Evolutionary conservation across 2,888 invertebrate genomes (phyloP).

Genomic region (Apodemia zela): DNA sequence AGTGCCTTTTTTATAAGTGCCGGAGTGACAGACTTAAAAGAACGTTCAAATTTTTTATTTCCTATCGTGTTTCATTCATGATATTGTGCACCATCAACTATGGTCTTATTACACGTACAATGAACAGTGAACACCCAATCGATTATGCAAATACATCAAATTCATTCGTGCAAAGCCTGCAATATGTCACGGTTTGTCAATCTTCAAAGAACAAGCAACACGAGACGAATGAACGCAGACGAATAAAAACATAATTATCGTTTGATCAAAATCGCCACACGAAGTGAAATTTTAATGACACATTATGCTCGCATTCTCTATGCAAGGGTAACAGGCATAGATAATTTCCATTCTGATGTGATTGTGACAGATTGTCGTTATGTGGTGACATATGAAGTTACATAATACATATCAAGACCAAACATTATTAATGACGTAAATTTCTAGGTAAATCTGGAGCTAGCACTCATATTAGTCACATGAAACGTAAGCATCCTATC

Average conservation of each 20-base stretch:
- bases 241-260: conserved; percentile 40
- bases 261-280: conserved; percentile 26
- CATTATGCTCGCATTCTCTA: conserved; percentile 7
- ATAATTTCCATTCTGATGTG: not conserved
- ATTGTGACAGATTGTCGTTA: not conserved
- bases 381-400: too few relatives aligned
- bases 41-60: not conserved
- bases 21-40: too few relatives aligned
- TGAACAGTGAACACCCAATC: not conserved
- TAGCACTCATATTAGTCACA: too few relatives aligned
- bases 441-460: too few relatives aligned
- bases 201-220: conserved; percentile 32
- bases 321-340: conserved; percentile 11
- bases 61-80: not conserved
- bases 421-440: too few relatives aligned
- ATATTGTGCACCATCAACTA: not conserved
- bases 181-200: conserved; percentile 37
- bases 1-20: too few relatives aligned
- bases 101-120: not conserved
- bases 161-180: conserved; percentile 36
- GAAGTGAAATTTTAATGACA: conserved; percentile 26
- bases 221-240: conserved; percentile 39
- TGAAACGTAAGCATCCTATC: too few relatives aligned
- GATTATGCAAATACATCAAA: conserved; percentile 28
- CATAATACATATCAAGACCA: too few relatives aligned